Evolutionary conservation across 2,797 vertebrate species (phyloP).

Genomic region (Thripadectes ignobilis): DNA sequence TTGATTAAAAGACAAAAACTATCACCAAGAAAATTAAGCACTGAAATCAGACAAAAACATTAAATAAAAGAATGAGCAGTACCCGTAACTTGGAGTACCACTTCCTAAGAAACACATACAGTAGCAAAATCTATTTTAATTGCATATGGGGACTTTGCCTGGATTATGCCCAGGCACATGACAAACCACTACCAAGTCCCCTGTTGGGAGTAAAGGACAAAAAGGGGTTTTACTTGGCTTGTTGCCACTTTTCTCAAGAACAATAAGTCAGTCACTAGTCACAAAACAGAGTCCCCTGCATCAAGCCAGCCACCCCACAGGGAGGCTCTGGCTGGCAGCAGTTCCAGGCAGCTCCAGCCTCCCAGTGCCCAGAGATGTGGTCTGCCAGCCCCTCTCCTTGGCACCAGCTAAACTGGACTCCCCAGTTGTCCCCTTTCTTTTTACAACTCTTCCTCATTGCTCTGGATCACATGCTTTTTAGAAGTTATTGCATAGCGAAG

Average conservation of each 20-base stretch:
- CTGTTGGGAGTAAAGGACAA: slow-evolving; percentile 32
- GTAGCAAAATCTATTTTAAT: slow-evolving; percentile 41
- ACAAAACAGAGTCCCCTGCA: neutral
- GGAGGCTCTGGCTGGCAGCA: neutral
- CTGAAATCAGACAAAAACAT: neutral
- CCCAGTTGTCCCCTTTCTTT: neutral
- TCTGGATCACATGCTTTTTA: neutral
- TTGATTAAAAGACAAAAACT: slow-evolving; percentile 10
- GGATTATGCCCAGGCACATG: slow-evolving; percentile 30
- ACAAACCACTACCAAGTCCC: slow-evolving; percentile 15
- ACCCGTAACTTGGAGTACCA: neutral
- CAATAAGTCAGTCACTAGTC: slow-evolving; percentile 5
- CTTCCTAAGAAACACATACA: neutral
- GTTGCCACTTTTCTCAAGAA: neutral
- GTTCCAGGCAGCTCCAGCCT: neutral
- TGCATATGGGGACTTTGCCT: slow-evolving; percentile 9
- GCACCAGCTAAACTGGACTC: neutral
- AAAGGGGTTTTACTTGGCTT: slow-evolving; percentile 35
- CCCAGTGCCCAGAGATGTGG: neutral
- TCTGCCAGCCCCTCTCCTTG: neutral
- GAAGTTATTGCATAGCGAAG: neutral
- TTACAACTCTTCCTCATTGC: neutral
- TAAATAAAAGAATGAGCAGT: neutral
- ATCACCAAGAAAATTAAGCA: neutral
- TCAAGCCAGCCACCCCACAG: neutral